phyloP scores from a whole-genome alignment of 1,140 invertebrate genomes.

The Plodia interpunctella region DNA sequence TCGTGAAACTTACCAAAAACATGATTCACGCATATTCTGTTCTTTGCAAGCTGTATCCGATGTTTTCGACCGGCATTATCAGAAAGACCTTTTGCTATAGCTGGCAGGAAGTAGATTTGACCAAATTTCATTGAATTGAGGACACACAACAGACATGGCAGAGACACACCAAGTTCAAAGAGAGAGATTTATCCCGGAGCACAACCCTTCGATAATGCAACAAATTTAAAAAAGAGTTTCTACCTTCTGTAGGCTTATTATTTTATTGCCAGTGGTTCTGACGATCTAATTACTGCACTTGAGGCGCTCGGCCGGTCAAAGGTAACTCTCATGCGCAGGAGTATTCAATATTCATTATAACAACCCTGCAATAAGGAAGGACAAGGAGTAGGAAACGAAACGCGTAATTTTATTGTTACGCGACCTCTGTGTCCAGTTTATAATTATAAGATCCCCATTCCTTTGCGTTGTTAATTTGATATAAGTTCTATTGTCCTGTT shows the following conservation, averaged over 20 bases:
- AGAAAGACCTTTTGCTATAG: no score
- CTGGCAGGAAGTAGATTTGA: no score
- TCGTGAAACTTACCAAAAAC: no score
- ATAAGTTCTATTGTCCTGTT: neutral
- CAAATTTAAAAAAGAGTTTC: neutral
- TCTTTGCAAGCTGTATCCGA: no score
- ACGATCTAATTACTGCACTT: conserved; percentile 54
- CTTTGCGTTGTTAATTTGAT: conserved; percentile 9
- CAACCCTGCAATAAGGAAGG: conserved; percentile 23
- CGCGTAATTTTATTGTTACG: conserved; percentile 27
- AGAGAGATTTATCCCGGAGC: no score
- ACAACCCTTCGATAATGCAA: no score
- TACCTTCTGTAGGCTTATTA: neutral
- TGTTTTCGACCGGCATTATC: no score
- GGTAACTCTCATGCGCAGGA: conserved; percentile 26
- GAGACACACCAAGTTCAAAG: no score
- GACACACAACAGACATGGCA: no score
- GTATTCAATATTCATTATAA: conserved; percentile 16
- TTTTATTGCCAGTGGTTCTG: conserved; percentile 14
- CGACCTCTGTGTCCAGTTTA: neutral
- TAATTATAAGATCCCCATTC: neutral
- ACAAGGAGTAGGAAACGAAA: conserved; percentile 10
- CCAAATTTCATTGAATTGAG: no score
- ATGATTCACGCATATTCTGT: no score
- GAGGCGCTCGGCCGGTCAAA: conserved; percentile 45